Evolutionary conservation across 2,888 invertebrate genomes (phyloP).

Genomic region (Caenorhabditis afra): DNA sequence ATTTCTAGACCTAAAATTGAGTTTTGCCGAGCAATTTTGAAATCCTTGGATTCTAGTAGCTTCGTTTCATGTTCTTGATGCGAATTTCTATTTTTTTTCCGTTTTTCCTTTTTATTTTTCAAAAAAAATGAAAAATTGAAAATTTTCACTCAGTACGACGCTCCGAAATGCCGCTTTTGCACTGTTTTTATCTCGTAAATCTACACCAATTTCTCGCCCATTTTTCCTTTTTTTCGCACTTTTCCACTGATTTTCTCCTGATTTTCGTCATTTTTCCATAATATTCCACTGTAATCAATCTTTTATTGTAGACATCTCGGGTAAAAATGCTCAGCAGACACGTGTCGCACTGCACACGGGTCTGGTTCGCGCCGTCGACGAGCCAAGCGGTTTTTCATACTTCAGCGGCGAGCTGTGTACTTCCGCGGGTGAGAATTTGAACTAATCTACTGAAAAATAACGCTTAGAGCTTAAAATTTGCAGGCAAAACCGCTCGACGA

Average conservation of each 20-base stretch:
- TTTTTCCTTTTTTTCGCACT: constrained; percentile 3
- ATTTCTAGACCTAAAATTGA: too few relatives aligned
- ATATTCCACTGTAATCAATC: background rate
- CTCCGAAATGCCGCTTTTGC: constrained; percentile 40
- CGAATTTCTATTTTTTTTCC: too few relatives aligned
- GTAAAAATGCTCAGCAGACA: constrained; percentile 50
- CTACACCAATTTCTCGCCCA: constrained; percentile 22
- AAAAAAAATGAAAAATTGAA: too few relatives aligned
- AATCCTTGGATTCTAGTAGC: too few relatives aligned
- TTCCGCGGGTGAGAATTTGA: constrained; percentile 36
- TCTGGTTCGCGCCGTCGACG: constrained; percentile 53
- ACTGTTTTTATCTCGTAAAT: constrained; percentile 38
- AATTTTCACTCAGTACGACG: constrained; percentile 15
- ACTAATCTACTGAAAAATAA: background rate
- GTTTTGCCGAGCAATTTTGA: too few relatives aligned
- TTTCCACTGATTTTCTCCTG: background rate
- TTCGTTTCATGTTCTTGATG: too few relatives aligned
- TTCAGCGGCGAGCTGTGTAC: constrained; percentile 17
- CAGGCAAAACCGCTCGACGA: constrained; percentile 61
- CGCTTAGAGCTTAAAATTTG: constrained; percentile 1
- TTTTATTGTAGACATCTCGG: constrained; percentile 32
- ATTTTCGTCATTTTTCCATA: background rate
- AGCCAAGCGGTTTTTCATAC: constrained; percentile 63
- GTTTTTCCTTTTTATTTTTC: too few relatives aligned
- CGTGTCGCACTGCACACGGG: constrained; percentile 18